Evolutionary conservation across 2,797 vertebrate genomes (phyloP).

Genomic region (Pachyuromys duprasi): DNA sequence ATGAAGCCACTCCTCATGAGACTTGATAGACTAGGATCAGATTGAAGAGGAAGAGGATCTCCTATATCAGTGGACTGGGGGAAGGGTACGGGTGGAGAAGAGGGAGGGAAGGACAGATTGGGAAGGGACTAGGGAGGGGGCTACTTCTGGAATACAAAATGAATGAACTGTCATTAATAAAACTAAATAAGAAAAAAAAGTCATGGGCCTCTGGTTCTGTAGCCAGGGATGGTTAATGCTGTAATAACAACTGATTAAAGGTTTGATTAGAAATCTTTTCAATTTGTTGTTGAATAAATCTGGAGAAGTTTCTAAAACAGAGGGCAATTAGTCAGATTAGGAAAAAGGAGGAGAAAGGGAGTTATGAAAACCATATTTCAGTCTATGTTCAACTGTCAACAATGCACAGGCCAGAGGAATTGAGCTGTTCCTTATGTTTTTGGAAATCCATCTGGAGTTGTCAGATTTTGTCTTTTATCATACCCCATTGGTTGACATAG

Average conservation of each 20-base stretch:
- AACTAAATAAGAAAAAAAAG: no score
- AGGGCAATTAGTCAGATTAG: neutral
- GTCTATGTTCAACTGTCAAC: neutral
- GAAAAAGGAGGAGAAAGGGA: neutral
- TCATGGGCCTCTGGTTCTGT: neutral
- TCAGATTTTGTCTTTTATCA: neutral
- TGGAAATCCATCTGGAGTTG: neutral
- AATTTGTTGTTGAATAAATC: neutral
- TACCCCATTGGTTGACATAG: neutral
- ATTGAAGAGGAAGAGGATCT: no score
- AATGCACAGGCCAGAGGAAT: neutral
- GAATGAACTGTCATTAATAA: no score
- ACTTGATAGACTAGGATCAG: no score
- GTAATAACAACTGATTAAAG: neutral
- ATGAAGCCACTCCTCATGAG: no score
- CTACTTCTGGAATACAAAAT: no score
- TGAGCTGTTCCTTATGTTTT: neutral
- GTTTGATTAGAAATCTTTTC: neutral
- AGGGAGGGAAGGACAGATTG: no score
- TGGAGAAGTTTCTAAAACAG: neutral
- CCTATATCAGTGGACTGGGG: no score
- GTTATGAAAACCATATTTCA: neutral
- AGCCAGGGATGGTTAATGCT: neutral
- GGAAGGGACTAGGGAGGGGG: no score
- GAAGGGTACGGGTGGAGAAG: no score